phyloP scores from a whole-genome alignment of 2,888 invertebrate genomes.

The Drosophila gaucha region DNA sequence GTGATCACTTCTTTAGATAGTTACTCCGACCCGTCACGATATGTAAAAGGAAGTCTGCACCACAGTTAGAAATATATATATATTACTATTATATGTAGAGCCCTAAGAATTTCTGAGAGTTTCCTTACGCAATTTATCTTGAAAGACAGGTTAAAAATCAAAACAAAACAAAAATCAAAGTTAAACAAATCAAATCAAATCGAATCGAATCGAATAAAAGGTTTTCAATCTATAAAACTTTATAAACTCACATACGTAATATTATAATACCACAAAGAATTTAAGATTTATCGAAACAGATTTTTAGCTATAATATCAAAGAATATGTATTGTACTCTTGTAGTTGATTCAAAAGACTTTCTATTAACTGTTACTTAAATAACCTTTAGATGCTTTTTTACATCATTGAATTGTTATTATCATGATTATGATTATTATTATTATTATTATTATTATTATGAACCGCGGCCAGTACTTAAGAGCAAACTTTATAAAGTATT shows the following conservation, averaged over 20 bases:
- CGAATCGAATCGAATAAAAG: constrained; percentile 37
- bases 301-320: constrained; percentile 30
- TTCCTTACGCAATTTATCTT: constrained; percentile 40
- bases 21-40: constrained; percentile 16
- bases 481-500: constrained; percentile 71
- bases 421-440: constrained; percentile 13
- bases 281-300: constrained; percentile 31
- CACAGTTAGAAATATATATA: constrained; percentile 30
- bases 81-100: no score
- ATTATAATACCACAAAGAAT: constrained; percentile 22
- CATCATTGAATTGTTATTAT: constrained; percentile 21
- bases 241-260: constrained; percentile 35
- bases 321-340: constrained; percentile 53
- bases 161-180: constrained; percentile 30
- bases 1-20: constrained; percentile 85
- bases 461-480: constrained; percentile 68
- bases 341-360: constrained; percentile 73
- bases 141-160: constrained; percentile 21
- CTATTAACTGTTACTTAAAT: constrained; percentile 56
- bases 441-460: constrained; percentile 13
- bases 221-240: constrained; percentile 42
- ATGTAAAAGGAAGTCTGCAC: constrained; percentile 14
- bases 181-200: constrained; percentile 28
- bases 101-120: constrained; percentile 46
- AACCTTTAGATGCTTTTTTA: constrained; percentile 73